phyloP scores from a whole-genome alignment of 2,797 vertebrate genomes.

The Hyperoplus lanceolatus region DNA sequence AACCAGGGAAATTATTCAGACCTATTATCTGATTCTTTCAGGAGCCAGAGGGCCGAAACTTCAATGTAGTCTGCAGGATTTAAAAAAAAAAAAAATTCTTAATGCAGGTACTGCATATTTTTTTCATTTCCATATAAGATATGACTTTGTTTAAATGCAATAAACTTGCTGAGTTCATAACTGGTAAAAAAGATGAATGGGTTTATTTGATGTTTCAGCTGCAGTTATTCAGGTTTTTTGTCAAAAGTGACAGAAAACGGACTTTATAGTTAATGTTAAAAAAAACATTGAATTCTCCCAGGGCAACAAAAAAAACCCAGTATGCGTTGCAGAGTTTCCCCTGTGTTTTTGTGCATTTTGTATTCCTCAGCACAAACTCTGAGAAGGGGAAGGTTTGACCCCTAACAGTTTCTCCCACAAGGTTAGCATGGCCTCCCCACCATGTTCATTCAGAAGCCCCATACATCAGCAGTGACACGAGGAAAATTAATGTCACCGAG shows the following conservation, averaged over 20 bases:
- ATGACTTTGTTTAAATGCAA: constrained; percentile 29
- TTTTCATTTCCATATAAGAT: constrained; percentile 28
- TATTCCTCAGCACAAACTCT: constrained; percentile 35
- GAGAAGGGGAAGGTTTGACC: constrained; percentile 71
- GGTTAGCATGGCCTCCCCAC: constrained; percentile 79
- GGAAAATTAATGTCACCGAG: constrained; percentile 78
- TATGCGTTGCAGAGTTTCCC: background rate
- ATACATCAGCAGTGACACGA: constrained; percentile 85
- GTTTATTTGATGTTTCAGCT: background rate
- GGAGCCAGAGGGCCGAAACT: constrained; percentile 26
- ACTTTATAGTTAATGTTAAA: background rate
- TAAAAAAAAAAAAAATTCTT: constrained; percentile 15
- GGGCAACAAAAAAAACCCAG: background rate
- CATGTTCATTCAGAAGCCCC: constrained; percentile 73
- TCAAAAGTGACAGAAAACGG: background rate
- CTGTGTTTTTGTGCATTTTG: background rate
- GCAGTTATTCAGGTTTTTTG: background rate
- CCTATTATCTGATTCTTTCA: constrained; percentile 57
- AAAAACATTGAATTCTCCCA: background rate
- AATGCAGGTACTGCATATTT: constrained; percentile 14
- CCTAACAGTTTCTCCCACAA: constrained; percentile 74
- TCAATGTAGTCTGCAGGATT: constrained; percentile 15
- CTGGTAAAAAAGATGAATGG: background rate
- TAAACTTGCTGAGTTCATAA: constrained; percentile 3
- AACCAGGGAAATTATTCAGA: constrained; percentile 68